Evolutionary conservation across 2,888 invertebrate genomes (phyloP).

Genomic region (Corbicula japonica): DNA sequence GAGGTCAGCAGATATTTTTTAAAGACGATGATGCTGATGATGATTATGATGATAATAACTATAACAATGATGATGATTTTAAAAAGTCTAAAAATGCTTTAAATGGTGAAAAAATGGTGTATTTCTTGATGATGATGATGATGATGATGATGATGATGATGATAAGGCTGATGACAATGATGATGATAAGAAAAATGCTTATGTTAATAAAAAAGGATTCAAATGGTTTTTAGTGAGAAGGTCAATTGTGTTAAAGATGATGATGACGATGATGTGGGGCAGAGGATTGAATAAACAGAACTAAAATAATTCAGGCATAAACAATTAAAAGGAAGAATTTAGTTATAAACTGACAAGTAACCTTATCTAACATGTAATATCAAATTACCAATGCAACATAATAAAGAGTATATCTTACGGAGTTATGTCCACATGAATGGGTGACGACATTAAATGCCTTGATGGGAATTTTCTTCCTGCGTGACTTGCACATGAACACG

Average conservation of each 20-base stretch:
- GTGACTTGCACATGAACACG: too few relatives aligned
- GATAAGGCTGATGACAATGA: not conserved
- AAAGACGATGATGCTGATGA: not conserved
- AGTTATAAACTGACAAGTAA: too few relatives aligned
- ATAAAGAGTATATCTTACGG: slow-evolving; percentile 10
- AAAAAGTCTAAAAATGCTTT: not conserved
- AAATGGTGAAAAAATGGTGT: not conserved
- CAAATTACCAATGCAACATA: too few relatives aligned
- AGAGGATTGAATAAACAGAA: too few relatives aligned
- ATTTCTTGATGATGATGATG: not conserved
- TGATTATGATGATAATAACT: not conserved
- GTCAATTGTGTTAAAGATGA: not conserved
- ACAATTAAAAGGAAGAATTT: too few relatives aligned
- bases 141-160: not conserved
- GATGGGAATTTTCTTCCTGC: too few relatives aligned
- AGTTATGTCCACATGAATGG: slow-evolving; percentile 12
- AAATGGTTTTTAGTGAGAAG: too few relatives aligned
- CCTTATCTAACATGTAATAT: too few relatives aligned
- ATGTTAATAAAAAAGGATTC: too few relatives aligned
- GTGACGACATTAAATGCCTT: slow-evolving; percentile 21
- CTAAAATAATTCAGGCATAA: too few relatives aligned
- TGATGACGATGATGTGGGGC: not conserved
- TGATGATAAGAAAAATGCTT: not conserved
- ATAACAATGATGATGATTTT: not conserved
- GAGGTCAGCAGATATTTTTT: not conserved